Evolutionary conservation across 2,113 vertebrate species (phyloP).

Genomic region (Vulpes lagopus): DNA sequence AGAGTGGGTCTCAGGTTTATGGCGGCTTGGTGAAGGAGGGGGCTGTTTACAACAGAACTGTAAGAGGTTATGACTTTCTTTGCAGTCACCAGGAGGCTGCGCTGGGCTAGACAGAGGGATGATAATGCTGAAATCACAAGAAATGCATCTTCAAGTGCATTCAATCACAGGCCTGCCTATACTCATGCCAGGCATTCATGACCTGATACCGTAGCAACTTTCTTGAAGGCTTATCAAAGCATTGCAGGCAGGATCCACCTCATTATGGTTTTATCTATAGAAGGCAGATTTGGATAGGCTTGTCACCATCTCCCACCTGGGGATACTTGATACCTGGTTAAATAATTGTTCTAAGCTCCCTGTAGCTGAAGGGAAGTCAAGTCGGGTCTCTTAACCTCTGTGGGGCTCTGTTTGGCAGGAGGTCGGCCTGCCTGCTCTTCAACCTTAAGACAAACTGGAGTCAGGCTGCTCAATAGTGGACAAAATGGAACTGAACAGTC

Average conservation of each 20-base stretch:
- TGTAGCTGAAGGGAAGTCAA: not conserved
- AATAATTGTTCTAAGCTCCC: not conserved
- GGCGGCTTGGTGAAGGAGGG: not conserved
- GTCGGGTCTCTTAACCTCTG: not conserved
- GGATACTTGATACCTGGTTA: not conserved
- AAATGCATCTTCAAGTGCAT: not conserved
- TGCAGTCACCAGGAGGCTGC: not conserved
- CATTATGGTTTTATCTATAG: not conserved
- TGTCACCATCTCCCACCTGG: not conserved
- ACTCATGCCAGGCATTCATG: not conserved
- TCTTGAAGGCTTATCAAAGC: not conserved
- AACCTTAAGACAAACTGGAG: not conserved
- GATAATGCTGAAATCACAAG: not conserved
- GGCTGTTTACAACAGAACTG: not conserved
- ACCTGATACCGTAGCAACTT: not conserved
- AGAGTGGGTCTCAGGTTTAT: not conserved
- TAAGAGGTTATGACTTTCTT: not conserved
- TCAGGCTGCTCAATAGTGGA: not conserved
- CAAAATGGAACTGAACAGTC: not conserved
- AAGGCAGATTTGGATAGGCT: not conserved
- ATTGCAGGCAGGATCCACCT: not conserved
- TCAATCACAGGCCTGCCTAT: not conserved
- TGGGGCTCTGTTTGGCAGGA: not conserved
- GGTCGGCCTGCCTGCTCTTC: not conserved
- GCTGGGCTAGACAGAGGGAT: no score